A percentile compares a stretch with the other conserved stretches of the same genome.
phyloP scores from a whole-genome alignment of 2,113 vertebrate species.

The Ctenodactylus gundi region DNA sequence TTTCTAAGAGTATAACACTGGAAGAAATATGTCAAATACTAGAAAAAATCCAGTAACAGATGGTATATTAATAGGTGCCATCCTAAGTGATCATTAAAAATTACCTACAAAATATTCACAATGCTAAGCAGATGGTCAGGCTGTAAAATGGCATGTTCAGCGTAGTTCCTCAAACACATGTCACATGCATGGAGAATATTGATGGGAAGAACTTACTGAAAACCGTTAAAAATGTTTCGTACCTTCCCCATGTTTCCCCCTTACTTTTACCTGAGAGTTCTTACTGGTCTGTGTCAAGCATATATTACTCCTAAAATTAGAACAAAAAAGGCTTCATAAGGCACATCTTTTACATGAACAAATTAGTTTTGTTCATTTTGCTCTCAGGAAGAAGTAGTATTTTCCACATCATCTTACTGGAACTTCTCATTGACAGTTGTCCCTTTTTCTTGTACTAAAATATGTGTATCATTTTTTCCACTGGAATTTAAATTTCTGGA shows the following conservation, averaged over 20 bases:
- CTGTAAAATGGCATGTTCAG: background rate
- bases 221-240: background rate
- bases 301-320: background rate
- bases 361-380: background rate
- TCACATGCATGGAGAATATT: background rate
- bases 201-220: background rate
- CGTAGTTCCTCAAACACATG: background rate
- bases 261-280: background rate
- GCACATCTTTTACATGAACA: background rate
- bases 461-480: background rate
- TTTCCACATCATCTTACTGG: background rate
- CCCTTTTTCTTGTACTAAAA: background rate
- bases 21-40: background rate
- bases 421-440: background rate
- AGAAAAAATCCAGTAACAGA: background rate
- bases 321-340: background rate
- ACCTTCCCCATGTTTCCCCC: background rate
- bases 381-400: background rate
- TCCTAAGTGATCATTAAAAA: background rate
- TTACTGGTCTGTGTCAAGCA: background rate
- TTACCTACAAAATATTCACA: background rate
- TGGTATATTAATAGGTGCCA: background rate
- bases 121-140: background rate
- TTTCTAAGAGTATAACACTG: background rate
- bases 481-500: background rate